Conservation (phyloP, 2,888 invertebrate species). For the Ethmia dodecea region DNA sequence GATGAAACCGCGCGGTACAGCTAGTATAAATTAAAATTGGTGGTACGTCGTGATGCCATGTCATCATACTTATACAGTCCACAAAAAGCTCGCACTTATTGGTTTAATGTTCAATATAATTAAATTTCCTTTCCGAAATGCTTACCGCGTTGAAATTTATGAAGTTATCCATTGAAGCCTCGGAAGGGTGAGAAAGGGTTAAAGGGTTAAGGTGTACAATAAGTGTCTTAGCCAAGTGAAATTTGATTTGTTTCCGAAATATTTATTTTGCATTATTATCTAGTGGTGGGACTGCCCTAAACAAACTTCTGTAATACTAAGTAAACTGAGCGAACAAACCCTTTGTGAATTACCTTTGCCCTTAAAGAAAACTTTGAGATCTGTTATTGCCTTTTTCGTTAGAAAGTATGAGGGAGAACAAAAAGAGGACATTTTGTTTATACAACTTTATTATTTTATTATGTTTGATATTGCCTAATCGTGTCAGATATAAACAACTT, state of each 20-base stretch:
- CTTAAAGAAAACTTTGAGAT: slow-evolving; percentile 51
- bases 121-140: too few relatives aligned
- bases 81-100: too few relatives aligned
- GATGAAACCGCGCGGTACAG: too few relatives aligned
- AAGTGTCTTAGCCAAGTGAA: slow-evolving; percentile 7
- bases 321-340: slow-evolving; percentile 55
- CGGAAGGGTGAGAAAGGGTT: too few relatives aligned
- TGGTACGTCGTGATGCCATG: too few relatives aligned
- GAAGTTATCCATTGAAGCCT: too few relatives aligned
- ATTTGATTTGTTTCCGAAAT: slow-evolving; percentile 48
- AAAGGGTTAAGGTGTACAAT: not conserved
- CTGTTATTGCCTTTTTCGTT: slow-evolving; percentile 50
- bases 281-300: slow-evolving; percentile 52
- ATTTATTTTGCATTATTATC: slow-evolving; percentile 62
- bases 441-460: slow-evolving; percentile 23
- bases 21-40: too few relatives aligned
- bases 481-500: slow-evolving; percentile 5
- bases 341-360: slow-evolving; percentile 55
- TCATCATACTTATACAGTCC: too few relatives aligned
- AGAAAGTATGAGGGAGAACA: slow-evolving; percentile 34
- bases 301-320: slow-evolving; percentile 61
- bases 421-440: slow-evolving; percentile 23
- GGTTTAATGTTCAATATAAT: too few relatives aligned
- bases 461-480: slow-evolving; percentile 17
- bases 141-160: too few relatives aligned